A percentile compares a stretch with the other conserved stretches of the same genome.
phyloP scores from a whole-genome alignment of 2,888 invertebrate genomes.

The Atrina japonica region DNA sequence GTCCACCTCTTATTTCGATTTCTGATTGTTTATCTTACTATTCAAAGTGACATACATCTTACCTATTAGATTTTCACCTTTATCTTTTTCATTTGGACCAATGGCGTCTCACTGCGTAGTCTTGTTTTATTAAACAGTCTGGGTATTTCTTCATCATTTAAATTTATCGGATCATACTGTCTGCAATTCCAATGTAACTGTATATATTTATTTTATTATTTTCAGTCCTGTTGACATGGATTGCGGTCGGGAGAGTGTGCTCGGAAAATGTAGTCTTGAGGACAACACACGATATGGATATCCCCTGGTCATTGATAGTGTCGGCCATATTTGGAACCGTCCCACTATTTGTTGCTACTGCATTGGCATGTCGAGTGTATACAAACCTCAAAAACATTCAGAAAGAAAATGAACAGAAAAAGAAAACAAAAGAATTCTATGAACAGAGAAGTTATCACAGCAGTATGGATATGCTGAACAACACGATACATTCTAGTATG shows the following conservation, averaged over 20 bases:
- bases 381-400: slow-evolving; percentile 3
- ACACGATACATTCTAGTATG: slow-evolving; percentile 24
- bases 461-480: slow-evolving; percentile 24
- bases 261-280: slow-evolving; percentile 10
- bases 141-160: no score
- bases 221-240: slow-evolving; percentile 22
- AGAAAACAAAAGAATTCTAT: slow-evolving; percentile 19
- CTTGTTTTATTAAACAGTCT: no score
- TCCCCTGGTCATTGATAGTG: slow-evolving; percentile 23
- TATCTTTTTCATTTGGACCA: no score
- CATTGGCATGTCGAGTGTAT: background rate
- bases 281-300: slow-evolving; percentile 1
- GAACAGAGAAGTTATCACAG: slow-evolving; percentile 27
- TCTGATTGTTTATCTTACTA: no score
- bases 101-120: no score
- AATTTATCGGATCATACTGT: no score
- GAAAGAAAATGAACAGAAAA: slow-evolving; percentile 18
- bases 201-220: background rate
- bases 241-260: slow-evolving; percentile 20
- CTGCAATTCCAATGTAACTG: background rate
- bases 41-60: no score
- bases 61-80: no score
- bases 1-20: no score
- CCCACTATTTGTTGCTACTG: slow-evolving; percentile 15
- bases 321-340: slow-evolving; percentile 20